These are phyloP conservation scores for Penelope pileata DNA, from an alignment of 2,113 vertebrate species.

Conservation along the genomic window DNA sequence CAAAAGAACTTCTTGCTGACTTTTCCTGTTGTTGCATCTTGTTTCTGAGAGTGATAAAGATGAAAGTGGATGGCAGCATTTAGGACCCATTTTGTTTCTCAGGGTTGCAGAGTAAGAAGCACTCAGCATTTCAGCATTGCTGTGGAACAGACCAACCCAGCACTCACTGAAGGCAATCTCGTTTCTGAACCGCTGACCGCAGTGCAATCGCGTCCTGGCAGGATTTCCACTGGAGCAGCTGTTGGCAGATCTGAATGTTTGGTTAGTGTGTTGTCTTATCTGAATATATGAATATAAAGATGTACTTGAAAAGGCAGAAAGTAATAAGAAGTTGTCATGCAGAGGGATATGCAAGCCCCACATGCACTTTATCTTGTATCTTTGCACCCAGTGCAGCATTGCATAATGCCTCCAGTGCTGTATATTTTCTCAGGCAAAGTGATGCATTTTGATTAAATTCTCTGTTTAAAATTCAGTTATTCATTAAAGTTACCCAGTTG, in stretches of 20 bases:
- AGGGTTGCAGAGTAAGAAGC: background rate
- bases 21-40: background rate
- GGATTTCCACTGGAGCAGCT: background rate
- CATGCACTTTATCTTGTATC: background rate
- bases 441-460: constrained; percentile 33
- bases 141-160: background rate
- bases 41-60: background rate
- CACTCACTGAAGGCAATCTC: background rate
- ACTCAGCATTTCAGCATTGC: background rate
- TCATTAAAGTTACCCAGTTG: constrained; percentile 28
- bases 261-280: background rate
- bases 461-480: constrained; percentile 31
- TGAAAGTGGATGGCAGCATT: background rate
- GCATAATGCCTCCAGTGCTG: background rate
- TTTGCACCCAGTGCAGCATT: background rate
- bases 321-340: background rate
- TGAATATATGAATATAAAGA: background rate
- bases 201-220: background rate
- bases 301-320: background rate
- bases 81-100: background rate
- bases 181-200: background rate
- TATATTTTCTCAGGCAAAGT: background rate
- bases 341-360: background rate
- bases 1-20: background rate
- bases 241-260: background rate